Evolutionary conservation across 1,140 invertebrate genomes (phyloP), one percentile per base, ranked within the genome.

Genomic region (Listronotus bonariensis): DNA sequence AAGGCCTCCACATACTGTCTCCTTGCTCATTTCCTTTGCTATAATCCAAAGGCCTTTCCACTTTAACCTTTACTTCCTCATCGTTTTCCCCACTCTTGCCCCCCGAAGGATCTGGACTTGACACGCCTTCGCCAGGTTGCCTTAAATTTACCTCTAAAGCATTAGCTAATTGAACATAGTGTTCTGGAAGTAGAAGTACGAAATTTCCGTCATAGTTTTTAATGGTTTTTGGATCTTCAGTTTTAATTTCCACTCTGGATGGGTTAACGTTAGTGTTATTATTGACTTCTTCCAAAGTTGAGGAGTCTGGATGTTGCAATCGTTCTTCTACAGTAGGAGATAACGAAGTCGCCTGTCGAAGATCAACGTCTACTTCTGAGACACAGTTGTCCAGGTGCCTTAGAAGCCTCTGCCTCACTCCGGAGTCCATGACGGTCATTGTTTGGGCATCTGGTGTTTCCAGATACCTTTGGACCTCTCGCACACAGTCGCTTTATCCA

Each of bases 401-500:
- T 1, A 91, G 73, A 8, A 92, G 78, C 14, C 88, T 82, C 59
- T 90, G 86, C 67, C 88, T 86, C 0, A 89, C 82, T 0, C 84
- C 85, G 0, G 85, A 81, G 56, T 92, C 90, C 48, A 87, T 82
- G 43, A 84, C 68, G 6, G 86, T 83, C 54, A 84, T 84, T 32
- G 86, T 85, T 58, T 84, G 86, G n/a, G 85, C 83, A 66, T 88
- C 86, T 6, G 86, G 86, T 0, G 86, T 86, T 67, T 87, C 86
- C 58, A 88, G 74, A 68, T 87, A 88, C 3, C 86, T 80, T 36
- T 86, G 86, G 20, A 87, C 82, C 82, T 94, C 91, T 62, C 86
- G 80, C 0, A 90, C 89, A 74, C 92, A 94, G 78, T 93, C 92
- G 72, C 88, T 84, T 78, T 91, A 94, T 1, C 92, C 92, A 32